phyloP scores from a whole-genome alignment of 2,888 invertebrate genomes.

The Seira sanloemensis region DNA sequence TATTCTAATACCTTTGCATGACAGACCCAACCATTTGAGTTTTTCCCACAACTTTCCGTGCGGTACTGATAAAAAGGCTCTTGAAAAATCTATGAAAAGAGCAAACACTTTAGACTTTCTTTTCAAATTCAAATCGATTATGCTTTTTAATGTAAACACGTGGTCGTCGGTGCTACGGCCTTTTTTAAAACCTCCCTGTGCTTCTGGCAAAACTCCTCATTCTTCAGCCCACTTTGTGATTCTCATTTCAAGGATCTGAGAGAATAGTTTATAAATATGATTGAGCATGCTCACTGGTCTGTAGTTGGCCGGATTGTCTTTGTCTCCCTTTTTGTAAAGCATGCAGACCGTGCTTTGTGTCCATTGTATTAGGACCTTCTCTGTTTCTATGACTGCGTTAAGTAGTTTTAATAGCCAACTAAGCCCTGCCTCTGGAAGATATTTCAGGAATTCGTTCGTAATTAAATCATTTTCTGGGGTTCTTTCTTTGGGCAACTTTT shows the following conservation, averaged over 20 bases:
- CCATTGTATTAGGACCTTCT: constrained; percentile 31
- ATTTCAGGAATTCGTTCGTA: constrained; percentile 52
- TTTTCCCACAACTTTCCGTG: constrained; percentile 51
- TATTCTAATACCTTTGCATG: constrained; percentile 28
- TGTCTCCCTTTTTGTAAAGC: constrained; percentile 57
- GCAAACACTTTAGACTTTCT: constrained; percentile 62
- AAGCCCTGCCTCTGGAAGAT: constrained; percentile 1
- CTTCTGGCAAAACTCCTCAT: constrained; percentile 69
- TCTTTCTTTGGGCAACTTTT: constrained; percentile 25
- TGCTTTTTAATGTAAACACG: constrained; percentile 68
- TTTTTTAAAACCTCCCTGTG: constrained; percentile 72
- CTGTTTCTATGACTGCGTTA: constrained; percentile 25
- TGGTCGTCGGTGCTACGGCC: constrained; percentile 68
- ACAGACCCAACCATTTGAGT: constrained; percentile 28
- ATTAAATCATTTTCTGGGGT: constrained; percentile 52
- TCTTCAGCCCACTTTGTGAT: constrained; percentile 66
- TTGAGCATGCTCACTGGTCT: constrained; percentile 52
- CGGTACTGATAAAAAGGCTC: constrained; percentile 45
- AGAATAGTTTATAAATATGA: constrained; percentile 47
- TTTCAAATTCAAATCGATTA: constrained; percentile 49
- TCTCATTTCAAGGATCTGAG: constrained; percentile 36
- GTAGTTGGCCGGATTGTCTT: constrained; percentile 51
- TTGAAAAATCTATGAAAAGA: constrained; percentile 72
- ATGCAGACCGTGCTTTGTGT: constrained; percentile 19
- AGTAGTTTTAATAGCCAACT: background rate